phyloP scores from a whole-genome alignment of 2,113 vertebrate species.

The Pipra filicauda region DNA sequence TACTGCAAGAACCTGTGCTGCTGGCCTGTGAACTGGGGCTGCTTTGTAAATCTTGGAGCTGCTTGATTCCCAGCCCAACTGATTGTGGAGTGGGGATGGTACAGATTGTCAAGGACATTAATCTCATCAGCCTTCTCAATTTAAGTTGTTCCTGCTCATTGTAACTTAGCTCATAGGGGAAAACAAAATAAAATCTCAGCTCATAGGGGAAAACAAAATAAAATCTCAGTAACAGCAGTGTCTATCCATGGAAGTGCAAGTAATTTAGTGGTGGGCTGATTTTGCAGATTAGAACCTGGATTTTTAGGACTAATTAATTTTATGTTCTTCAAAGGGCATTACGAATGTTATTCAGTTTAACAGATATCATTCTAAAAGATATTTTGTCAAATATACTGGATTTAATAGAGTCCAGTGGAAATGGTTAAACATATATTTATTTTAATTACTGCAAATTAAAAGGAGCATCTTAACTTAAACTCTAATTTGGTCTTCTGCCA shows the following conservation, averaged over 20 bases:
- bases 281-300: not conserved
- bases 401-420: constrained; percentile 26
- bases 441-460: constrained; percentile 58
- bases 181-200: not conserved
- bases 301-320: not conserved
- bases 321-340: not conserved
- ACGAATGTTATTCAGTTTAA: not conserved
- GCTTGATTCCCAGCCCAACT: not conserved
- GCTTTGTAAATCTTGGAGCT: not conserved
- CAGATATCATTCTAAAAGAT: not conserved
- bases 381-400: not conserved
- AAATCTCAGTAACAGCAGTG: not conserved
- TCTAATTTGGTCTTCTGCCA: constrained; percentile 55
- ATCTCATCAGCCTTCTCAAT: not conserved
- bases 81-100: not conserved
- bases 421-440: constrained; percentile 25
- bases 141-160: not conserved
- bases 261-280: not conserved
- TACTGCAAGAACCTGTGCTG: not conserved
- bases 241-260: not conserved
- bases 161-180: not conserved
- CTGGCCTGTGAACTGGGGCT: not conserved
- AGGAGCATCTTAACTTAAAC: constrained; percentile 33
- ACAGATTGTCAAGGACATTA: not conserved
- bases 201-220: not conserved